Percentiles rank a stretch among this genome's conserved stretches.
phyloP scores from a whole-genome alignment of 2,113 vertebrate genomes.

The Geococcyx californianus region DNA sequence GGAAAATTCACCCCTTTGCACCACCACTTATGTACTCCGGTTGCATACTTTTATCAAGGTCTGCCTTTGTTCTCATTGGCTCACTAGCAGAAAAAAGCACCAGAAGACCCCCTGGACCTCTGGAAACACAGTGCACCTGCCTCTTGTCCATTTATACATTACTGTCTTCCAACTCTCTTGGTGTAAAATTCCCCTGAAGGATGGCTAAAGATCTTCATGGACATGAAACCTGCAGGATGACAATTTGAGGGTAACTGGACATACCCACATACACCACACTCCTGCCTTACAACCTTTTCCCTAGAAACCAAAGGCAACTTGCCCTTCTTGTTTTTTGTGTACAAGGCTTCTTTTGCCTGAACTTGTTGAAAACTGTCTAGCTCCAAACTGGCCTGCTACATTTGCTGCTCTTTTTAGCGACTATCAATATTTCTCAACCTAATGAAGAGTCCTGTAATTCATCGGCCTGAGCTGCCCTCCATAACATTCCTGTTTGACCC shows the following conservation, averaged over 20 bases:
- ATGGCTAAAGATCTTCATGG: neutral
- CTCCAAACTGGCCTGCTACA: neutral
- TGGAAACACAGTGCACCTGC: neutral
- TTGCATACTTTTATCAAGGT: neutral
- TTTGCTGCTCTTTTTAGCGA: neutral
- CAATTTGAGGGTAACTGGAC: neutral
- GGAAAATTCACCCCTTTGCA: neutral
- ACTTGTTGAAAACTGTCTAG: neutral
- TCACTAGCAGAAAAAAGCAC: neutral
- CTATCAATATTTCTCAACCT: neutral
- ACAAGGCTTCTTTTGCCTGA: neutral
- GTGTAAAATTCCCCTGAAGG: neutral
- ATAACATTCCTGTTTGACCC: fast-evolving
- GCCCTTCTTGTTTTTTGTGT: neutral
- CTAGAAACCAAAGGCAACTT: neutral
- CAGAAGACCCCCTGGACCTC: neutral
- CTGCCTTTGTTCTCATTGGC: neutral
- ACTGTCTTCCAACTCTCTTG: neutral
- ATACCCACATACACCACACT: neutral
- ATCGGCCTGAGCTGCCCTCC: neutral
- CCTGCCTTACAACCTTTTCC: neutral
- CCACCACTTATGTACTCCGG: neutral
- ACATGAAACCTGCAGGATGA: neutral
- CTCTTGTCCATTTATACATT: neutral
- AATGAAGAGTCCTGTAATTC: neutral